Evolutionary conservation across 2,113 vertebrate genomes (phyloP).

Genomic region (Periophthalmodon schlosseri): DNA sequence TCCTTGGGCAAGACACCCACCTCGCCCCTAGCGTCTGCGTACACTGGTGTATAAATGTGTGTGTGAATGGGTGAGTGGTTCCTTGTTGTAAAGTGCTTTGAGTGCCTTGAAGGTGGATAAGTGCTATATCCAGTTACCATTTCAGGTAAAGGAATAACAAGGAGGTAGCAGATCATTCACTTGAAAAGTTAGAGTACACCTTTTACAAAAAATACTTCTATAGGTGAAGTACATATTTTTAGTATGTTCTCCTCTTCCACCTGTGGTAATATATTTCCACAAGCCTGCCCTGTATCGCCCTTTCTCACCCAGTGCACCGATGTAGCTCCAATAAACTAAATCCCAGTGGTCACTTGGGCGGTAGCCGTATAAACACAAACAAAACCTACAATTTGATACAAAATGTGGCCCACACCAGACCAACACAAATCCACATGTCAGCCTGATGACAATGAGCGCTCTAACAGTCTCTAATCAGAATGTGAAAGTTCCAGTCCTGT

Average conservation of each 20-base stretch:
- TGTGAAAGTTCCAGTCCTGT: conserved; percentile 37
- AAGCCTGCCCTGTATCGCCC: neutral
- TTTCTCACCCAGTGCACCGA: neutral
- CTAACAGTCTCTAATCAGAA: conserved; percentile 57
- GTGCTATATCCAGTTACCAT: too few relatives aligned
- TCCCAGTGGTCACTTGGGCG: conserved; percentile 46
- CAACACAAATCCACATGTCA: conserved; percentile 71
- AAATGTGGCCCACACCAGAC: conserved; percentile 44
- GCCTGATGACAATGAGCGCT: conserved; percentile 60
- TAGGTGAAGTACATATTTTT: neutral
- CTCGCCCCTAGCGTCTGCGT: too few relatives aligned
- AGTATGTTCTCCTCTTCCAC: neutral
- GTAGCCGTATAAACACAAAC: conserved; percentile 41
- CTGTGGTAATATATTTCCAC: neutral
- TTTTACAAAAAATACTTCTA: too few relatives aligned
- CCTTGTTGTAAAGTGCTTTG: too few relatives aligned
- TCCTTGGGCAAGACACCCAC: too few relatives aligned
- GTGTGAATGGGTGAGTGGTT: too few relatives aligned
- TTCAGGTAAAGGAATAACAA: too few relatives aligned
- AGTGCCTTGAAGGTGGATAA: too few relatives aligned
- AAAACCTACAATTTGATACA: conserved; percentile 67
- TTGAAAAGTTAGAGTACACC: too few relatives aligned
- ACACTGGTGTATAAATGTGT: too few relatives aligned
- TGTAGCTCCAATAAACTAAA: conserved; percentile 47
- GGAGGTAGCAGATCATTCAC: too few relatives aligned